These are phyloP conservation scores for Chelonus insularis DNA, from an alignment of 1,140 invertebrate species.

Conservation along the genomic window DNA sequence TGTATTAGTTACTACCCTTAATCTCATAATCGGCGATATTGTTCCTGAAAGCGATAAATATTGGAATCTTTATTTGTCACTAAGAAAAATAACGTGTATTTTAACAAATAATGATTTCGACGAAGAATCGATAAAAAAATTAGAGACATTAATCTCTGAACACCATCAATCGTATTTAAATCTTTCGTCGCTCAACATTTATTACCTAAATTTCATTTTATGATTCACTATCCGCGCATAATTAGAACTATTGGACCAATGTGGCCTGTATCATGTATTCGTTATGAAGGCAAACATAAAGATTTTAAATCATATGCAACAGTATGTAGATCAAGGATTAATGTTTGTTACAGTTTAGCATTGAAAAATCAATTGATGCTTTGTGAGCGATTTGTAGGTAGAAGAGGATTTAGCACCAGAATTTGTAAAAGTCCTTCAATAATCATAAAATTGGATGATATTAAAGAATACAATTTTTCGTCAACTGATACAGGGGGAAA, in stretches of 20 bases:
- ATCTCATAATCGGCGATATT: background rate
- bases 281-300: constrained; percentile 6
- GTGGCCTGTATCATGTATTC: constrained; percentile 11
- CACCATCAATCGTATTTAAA: background rate
- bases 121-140: background rate
- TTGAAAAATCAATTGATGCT: constrained; percentile 6
- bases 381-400: background rate
- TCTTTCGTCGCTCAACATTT: background rate
- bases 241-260: background rate
- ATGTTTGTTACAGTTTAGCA: constrained; percentile 6
- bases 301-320: background rate
- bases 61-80: constrained; percentile 1
- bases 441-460: background rate
- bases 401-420: background rate
- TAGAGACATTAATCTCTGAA: background rate
- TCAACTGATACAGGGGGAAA: no score
- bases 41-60: background rate
- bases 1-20: background rate
- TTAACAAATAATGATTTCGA: background rate
- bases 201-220: constrained; percentile 11
- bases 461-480: background rate
- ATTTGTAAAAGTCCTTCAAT: background rate
- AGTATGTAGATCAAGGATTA: background rate
- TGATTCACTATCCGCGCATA: background rate
- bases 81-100: constrained; percentile 2